Evolutionary conservation across 1,140 invertebrate species (phyloP).

Genomic region (Vanessa atalanta): DNA sequence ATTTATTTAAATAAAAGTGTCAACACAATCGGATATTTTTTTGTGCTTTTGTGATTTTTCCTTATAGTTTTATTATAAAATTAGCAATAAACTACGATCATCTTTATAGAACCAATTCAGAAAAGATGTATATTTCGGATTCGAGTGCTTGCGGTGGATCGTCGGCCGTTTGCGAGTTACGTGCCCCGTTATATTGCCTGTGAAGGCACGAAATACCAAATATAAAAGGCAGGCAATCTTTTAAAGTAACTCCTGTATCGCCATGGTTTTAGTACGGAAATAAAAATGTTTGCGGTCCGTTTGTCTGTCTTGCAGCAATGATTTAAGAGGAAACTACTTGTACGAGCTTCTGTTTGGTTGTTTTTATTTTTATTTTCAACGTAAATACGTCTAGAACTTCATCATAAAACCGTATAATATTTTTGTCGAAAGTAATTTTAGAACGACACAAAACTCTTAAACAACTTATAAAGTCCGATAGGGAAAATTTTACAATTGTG

Average conservation of each 20-base stretch:
- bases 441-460: too few relatives aligned
- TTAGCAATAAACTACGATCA: background rate
- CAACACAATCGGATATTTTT: too few relatives aligned
- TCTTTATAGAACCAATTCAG: background rate
- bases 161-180: background rate
- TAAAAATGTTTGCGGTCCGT: conserved; percentile 23
- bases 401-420: too few relatives aligned
- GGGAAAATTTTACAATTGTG: too few relatives aligned
- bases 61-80: too few relatives aligned
- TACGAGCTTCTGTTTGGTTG: background rate
- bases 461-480: too few relatives aligned
- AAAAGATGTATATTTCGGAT: background rate
- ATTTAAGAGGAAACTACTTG: background rate
- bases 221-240: conserved; percentile 26
- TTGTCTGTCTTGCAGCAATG: conserved; percentile 15
- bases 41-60: too few relatives aligned
- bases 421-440: too few relatives aligned
- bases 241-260: conserved; percentile 21
- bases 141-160: background rate
- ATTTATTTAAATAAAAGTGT: too few relatives aligned
- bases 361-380: too few relatives aligned
- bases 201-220: conserved; percentile 20
- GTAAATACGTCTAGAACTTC: too few relatives aligned
- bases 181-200: conserved; percentile 11
- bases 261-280: conserved; percentile 22